Conservation (phyloP, 1,140 invertebrate genomes). For the Cydia amplana region DNA sequence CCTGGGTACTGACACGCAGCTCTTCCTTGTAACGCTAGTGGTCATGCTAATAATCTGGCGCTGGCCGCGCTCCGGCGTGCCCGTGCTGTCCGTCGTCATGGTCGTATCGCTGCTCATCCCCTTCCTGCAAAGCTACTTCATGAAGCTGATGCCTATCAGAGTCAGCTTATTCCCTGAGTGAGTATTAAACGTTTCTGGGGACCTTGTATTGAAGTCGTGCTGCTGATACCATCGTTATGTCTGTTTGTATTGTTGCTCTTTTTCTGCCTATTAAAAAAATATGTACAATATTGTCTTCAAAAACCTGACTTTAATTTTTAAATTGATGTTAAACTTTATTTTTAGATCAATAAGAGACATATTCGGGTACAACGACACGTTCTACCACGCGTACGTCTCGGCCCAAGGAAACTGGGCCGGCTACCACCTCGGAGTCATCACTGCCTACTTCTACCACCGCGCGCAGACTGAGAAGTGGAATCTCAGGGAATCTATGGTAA, state of each 20-base stretch:
- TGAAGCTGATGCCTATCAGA: slow-evolving; percentile 67
- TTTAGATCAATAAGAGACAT: slow-evolving; percentile 69
- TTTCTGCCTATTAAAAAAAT: too few relatives aligned
- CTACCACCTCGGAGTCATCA: slow-evolving; percentile 68
- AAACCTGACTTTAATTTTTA: neutral
- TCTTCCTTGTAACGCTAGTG: slow-evolving; percentile 67
- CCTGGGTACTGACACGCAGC: slow-evolving; percentile 69
- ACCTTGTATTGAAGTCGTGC: too few relatives aligned
- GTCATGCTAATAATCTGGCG: slow-evolving; percentile 69
- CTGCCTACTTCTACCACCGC: slow-evolving; percentile 69
- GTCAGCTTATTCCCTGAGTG: slow-evolving; percentile 72
- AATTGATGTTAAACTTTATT: slow-evolving; percentile 36
- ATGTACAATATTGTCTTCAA: too few relatives aligned
- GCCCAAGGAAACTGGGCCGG: slow-evolving; percentile 74
- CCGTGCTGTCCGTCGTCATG: slow-evolving; percentile 62
- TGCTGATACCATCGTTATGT: neutral
- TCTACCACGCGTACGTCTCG: slow-evolving; percentile 74
- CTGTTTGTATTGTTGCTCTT: slow-evolving; percentile 13
- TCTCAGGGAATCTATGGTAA: slow-evolving; percentile 62
- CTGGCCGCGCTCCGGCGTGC: slow-evolving; percentile 62
- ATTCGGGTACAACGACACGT: slow-evolving; percentile 71
- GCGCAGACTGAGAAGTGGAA: slow-evolving; percentile 69
- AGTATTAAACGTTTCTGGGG: slow-evolving; percentile 39
- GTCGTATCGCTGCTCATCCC: slow-evolving; percentile 66
- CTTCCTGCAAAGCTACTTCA: slow-evolving; percentile 72